A percentile compares a stretch with the other conserved stretches of the same genome.
Conservation (phyloP, 2,797 vertebrate genomes). For the Clarias fuscus region DNA sequence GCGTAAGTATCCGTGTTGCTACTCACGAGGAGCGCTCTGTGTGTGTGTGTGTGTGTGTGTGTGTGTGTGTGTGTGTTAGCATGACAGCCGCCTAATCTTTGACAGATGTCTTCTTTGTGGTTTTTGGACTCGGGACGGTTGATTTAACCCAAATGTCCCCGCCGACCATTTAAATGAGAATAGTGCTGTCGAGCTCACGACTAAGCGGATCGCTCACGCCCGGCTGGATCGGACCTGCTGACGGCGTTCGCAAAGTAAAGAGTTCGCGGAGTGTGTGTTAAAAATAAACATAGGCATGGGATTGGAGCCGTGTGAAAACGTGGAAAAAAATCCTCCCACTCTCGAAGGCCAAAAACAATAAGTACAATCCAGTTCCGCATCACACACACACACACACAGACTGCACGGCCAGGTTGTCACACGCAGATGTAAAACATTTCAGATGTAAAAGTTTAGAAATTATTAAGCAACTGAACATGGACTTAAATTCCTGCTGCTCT, state of each 20-base stretch:
- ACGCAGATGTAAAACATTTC: neutral
- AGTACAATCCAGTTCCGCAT: no score
- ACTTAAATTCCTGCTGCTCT: neutral
- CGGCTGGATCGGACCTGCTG: neutral
- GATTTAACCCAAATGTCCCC: slow-evolving; percentile 37
- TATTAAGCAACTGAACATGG: neutral
- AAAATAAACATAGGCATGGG: neutral
- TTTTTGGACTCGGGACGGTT: slow-evolving; percentile 28
- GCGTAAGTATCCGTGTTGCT: slow-evolving; percentile 23
- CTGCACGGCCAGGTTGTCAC: neutral
- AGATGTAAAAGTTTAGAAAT: neutral
- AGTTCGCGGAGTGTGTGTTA: neutral
- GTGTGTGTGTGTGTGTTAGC: slow-evolving; percentile 31
- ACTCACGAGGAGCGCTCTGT: slow-evolving; percentile 27
- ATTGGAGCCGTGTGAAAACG: neutral
- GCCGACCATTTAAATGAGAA: slow-evolving; percentile 14
- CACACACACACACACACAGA: neutral
- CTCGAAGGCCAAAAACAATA: neutral
- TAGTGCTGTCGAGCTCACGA: neutral
- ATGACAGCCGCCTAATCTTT: slow-evolving; percentile 52
- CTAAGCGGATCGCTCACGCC: neutral
- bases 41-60: slow-evolving; percentile 22
- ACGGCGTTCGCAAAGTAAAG: neutral
- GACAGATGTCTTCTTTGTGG: slow-evolving; percentile 48
- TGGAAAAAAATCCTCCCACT: no score